Percentiles rank a stretch among this genome's conserved stretches.
phyloP scores from a whole-genome alignment of 2,888 invertebrate species.

The Cheilosia grossa region DNA sequence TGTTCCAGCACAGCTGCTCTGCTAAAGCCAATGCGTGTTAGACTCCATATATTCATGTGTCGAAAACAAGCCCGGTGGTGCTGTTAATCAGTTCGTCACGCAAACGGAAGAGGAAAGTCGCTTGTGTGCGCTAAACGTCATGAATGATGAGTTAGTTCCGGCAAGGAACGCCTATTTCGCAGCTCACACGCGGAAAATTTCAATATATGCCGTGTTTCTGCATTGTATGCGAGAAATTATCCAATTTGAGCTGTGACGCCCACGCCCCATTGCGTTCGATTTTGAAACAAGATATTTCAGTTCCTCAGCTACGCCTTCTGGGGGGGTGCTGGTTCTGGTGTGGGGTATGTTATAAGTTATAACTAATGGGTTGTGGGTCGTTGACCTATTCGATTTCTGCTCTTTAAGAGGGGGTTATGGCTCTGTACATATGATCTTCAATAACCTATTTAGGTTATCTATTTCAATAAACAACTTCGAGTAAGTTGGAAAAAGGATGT shows the following conservation, averaged over 20 bases:
- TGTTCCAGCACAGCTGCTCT: neutral
- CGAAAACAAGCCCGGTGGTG: conserved; percentile 19
- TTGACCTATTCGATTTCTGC: conserved; percentile 3
- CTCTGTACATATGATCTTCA: too few relatives aligned
- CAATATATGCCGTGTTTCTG: conserved; percentile 5
- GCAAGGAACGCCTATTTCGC: conserved; percentile 67
- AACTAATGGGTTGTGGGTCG: neutral
- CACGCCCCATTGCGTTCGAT: conserved; percentile 66
- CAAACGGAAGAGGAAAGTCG: conserved; percentile 71
- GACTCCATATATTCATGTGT: conserved; percentile 50
- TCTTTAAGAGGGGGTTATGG: neutral
- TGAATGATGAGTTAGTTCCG: conserved; percentile 73
- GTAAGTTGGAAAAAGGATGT: too few relatives aligned
- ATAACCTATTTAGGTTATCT: too few relatives aligned
- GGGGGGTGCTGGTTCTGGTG: neutral
- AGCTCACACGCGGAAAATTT: conserved; percentile 33
- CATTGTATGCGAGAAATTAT: conserved; percentile 42
- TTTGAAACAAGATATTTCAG: conserved; percentile 55
- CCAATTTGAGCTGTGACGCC: conserved; percentile 52
- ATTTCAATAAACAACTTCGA: too few relatives aligned
- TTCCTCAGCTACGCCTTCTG: conserved; percentile 59
- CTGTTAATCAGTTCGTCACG: conserved; percentile 67
- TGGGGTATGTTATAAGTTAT: neutral
- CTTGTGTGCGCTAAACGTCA: conserved; percentile 72
- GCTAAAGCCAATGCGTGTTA: conserved; percentile 49